Evolutionary conservation across 2,113 vertebrate species (phyloP).

Genomic region (Psilopsiagon aymara): DNA sequence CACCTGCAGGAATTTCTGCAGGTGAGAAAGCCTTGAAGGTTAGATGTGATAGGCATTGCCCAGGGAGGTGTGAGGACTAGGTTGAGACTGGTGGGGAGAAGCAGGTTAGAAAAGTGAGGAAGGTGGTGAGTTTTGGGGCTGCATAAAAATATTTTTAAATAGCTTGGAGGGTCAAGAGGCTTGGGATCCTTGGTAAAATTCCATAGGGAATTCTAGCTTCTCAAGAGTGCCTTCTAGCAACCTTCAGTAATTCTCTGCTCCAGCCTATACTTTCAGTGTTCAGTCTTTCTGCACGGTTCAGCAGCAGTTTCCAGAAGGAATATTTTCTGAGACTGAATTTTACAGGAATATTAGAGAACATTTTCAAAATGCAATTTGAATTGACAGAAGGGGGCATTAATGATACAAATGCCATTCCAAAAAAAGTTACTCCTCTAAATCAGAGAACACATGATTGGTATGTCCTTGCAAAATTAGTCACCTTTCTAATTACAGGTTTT

Average conservation of each 20-base stretch:
- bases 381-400: neutral
- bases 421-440: neutral
- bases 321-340: neutral
- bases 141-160: neutral
- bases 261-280: neutral
- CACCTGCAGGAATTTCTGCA: conserved; percentile 52
- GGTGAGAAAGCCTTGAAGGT: neutral
- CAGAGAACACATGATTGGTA: too few relatives aligned
- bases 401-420: neutral
- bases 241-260: neutral
- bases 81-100: neutral
- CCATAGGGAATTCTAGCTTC: neutral
- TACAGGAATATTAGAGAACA: neutral
- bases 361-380: neutral
- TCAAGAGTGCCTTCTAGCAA: neutral
- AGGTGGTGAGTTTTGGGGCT: neutral
- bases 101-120: neutral
- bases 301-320: neutral
- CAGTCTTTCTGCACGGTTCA: rapidly evolving
- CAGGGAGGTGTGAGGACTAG: neutral
- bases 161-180: neutral
- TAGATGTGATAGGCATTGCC: neutral
- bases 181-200: neutral
- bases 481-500: neutral
- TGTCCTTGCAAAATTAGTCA: neutral